Percentiles rank a stretch among this genome's conserved stretches.
These are phyloP conservation scores for Oncorhynchus masou DNA, from an alignment of 2,113 vertebrate species.

Conservation along the genomic window DNA sequence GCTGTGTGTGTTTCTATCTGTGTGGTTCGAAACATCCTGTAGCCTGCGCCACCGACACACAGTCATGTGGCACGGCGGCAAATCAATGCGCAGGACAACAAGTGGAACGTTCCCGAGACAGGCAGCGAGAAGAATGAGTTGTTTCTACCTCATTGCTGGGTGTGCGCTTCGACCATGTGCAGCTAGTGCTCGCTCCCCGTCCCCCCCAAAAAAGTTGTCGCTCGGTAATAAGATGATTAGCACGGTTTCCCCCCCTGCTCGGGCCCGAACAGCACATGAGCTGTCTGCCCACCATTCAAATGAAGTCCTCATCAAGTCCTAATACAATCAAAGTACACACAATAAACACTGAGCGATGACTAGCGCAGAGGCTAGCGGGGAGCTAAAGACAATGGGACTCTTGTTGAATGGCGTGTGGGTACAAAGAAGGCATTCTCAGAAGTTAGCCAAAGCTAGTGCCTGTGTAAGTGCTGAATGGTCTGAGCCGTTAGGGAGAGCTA, in stretches of 20 bases:
- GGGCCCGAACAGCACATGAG: conserved; percentile 43
- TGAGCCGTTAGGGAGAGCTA: conserved; percentile 39
- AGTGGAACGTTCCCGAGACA: conserved; percentile 6
- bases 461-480: conserved; percentile 28
- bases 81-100: background rate
- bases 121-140: background rate
- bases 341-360: conserved; percentile 69
- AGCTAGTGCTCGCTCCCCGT: background rate
- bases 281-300: conserved; percentile 64
- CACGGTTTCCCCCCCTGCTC: conserved; percentile 9
- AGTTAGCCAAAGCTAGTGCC: conserved; percentile 75
- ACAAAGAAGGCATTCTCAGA: conserved; percentile 83
- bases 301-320: conserved; percentile 66
- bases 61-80: background rate
- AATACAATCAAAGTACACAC: conserved; percentile 69
- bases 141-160: background rate
- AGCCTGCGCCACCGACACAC: background rate
- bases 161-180: background rate
- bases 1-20: background rate
- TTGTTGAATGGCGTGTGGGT: conserved; percentile 72
- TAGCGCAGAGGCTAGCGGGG: conserved; percentile 63
- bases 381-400: conserved; percentile 73
- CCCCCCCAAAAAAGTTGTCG: background rate
- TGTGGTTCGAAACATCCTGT: background rate
- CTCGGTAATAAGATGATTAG: conserved; percentile 37